Base-by-base conservation (phyloP, 2,113 vertebrate genomes). In the Lucifuga dentata region DNA sequence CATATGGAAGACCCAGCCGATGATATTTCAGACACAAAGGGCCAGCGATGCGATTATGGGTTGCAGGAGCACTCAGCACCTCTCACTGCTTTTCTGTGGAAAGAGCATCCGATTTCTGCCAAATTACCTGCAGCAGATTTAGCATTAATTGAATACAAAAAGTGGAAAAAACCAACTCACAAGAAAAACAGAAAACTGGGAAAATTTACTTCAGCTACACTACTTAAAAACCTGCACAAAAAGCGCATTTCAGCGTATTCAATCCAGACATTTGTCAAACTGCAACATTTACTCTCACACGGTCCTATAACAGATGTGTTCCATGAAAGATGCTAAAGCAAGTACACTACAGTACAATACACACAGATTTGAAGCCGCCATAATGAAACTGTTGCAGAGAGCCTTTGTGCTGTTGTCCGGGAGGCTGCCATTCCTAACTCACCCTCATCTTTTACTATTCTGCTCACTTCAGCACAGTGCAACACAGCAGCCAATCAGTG, bases 281-380 rank as follows among this genome's bases (percentile, higher is more conserved):
- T 29, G 26, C 7, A n/a, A n/a, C n/a, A n/a, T n/a, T n/a, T n/a
- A n/a, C n/a, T 7, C 26, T 7, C 26, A 29, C 26, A 7, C 26
- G 3, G 26, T 29, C 26, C 26, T 29, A 7, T 3, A 7, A 29
- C 26, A 29, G 26, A 29, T 29, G 26, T 32, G 19, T 62, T 51
- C 61, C 16, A 19, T 53, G 67, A 69, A 63, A 72, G 72, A 71
- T 46, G 46, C 43, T 21, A 21, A 81, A 72, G 79, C 65, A 60
- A 88, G 87, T 79, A 84, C 76, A 72, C 81, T 80, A 57, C 76
- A 77, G 73, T 52, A 84, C 77, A 90, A 86, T 79, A 32, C 29
- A 70, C 60, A 59, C 74, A 86, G 80, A 89, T 89, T 78, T 84
- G 36, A 45, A 9, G 75, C 62, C 40, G 57, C 69, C 60, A 46